Evolutionary conservation across 2,797 vertebrate genomes (phyloP).

Genomic region (Diplodus puntazzo): DNA sequence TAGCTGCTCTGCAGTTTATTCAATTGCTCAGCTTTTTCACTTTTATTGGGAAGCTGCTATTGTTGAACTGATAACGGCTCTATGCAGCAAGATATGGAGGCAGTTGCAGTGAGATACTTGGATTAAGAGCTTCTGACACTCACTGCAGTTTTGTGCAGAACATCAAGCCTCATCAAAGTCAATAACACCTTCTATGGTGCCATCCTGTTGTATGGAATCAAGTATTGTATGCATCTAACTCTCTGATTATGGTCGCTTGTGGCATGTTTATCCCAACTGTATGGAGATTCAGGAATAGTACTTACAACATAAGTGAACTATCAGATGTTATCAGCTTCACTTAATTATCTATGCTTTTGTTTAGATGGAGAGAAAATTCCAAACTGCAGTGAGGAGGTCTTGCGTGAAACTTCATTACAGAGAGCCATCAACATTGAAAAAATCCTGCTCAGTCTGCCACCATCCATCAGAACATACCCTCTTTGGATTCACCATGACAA

Average conservation of each 20-base stretch:
- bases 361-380: slow-evolving; percentile 74
- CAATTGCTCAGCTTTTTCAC: background rate
- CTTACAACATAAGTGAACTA: background rate
- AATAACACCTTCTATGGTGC: background rate
- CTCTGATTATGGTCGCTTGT: background rate
- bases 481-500: slow-evolving; percentile 51
- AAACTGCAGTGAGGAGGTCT: slow-evolving; percentile 63
- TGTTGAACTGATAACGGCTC: background rate
- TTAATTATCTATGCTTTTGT: background rate
- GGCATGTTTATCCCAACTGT: background rate
- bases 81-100: background rate
- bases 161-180: background rate
- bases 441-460: slow-evolving; percentile 73
- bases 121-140: background rate
- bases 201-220: background rate
- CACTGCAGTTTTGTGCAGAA: too few species aligned
- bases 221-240: background rate
- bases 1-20: background rate
- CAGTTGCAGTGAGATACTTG: background rate
- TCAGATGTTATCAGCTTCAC: too few species aligned
- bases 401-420: slow-evolving; percentile 56
- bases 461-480: slow-evolving; percentile 45
- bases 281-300: background rate
- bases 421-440: slow-evolving; percentile 70
- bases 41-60: background rate